Evolutionary conservation across 2,888 invertebrate genomes (phyloP).

Genomic region (Euphydryas editha): DNA sequence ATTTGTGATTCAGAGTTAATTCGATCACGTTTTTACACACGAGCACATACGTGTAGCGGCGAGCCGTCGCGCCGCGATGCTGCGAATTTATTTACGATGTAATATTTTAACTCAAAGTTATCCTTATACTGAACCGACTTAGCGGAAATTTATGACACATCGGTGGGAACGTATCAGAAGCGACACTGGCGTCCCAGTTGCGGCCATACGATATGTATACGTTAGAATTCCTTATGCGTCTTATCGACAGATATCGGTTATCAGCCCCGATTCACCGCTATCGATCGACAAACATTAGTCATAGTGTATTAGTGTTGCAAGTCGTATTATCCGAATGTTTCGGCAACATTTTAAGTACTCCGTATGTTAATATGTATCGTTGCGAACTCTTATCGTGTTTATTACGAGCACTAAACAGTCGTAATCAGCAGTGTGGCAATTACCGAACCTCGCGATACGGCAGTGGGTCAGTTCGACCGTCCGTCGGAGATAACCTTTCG

Average conservation of each 20-base stretch:
- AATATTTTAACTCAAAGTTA: not conserved
- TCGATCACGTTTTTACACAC: not conserved
- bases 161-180: not conserved
- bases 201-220: too few relatives aligned
- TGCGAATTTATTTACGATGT: constrained; percentile 2
- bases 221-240: constrained; percentile 6
- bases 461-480: constrained; percentile 31
- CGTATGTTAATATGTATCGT: not conserved
- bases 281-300: constrained; percentile 32
- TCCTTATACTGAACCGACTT: not conserved
- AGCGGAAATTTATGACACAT: too few relatives aligned
- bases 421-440: not conserved
- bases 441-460: constrained; percentile 20
- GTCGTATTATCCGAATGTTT: not conserved
- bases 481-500: constrained; percentile 32
- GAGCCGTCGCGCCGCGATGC: constrained; percentile 5
- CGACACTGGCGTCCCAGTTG: not conserved
- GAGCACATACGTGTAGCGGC: not conserved
- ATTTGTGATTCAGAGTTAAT: not conserved
- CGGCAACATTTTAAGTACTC: not conserved
- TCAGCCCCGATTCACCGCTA: constrained; percentile 28
- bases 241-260: constrained; percentile 36
- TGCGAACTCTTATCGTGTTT: not conserved
- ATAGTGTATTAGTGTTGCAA: constrained; percentile 1
- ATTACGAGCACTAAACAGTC: not conserved